Evolutionary conservation across 2,888 invertebrate species (phyloP), one percentile per base, ranked within the genome.

Genomic region (Phyto melanocephala): DNA sequence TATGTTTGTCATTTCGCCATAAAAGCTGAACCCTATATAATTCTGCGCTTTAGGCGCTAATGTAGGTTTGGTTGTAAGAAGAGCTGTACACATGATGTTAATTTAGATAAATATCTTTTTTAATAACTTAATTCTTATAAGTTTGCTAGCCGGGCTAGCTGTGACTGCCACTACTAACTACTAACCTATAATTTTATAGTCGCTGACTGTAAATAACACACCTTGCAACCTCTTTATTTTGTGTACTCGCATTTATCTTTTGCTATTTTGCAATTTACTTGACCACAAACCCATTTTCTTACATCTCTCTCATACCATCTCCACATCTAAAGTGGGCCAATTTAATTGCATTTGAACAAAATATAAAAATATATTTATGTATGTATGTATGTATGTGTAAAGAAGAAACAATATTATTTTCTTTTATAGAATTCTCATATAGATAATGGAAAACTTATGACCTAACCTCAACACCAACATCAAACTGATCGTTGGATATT

Each of bases 381-480:
- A 40, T n/a, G n/a, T n/a, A n/a, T n/a, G n/a, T n/a, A n/a, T n/a
- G n/a, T n/a, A n/a, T n/a, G n/a, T n/a, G n/a, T n/a, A 22, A 54
- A 62, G 15, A 40, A 58, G 50, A 11, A 62, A 52, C 17, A 42
- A 58, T 1, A 22, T 47, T 47, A 45, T 63, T 79, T 79, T 65
- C 63, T 79, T 60, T 67, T 68, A 68, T 54, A 74, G 58, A 80
- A 74, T 62, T 28, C 74, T 68, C 28, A 60, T 67, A 42, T 7
- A 70, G 45, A 77, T 77, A 77, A 77, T 80, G 52, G 72, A 80
- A 72, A 80, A 74, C 79, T 80, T 52, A 45, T 80, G 79, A 80
- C 79, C 79, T 80, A 80, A 80, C 79, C 79, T 80, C 79, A 77
- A 80, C 79, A 80, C 60, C 60, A 70, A 62, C 68, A 70, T 54